Percentiles rank a stretch among this genome's conserved stretches.
These are phyloP conservation scores for Hydrochoerus hydrochaeris DNA, from an alignment of 2,113 vertebrate genomes.

Conservation along the genomic window DNA sequence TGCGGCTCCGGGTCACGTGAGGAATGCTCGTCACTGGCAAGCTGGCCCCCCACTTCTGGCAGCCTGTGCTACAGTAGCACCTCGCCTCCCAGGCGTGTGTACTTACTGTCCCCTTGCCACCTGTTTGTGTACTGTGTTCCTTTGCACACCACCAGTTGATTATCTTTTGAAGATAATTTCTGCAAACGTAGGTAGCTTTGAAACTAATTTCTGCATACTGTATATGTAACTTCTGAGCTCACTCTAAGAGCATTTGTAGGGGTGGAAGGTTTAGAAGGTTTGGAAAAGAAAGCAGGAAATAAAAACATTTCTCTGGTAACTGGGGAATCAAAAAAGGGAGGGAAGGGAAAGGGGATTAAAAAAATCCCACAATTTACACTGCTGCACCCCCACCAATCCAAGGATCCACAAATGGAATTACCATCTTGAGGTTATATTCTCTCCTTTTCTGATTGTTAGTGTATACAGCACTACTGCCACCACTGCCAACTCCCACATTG, in stretches of 20 bases:
- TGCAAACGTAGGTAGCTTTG: constrained; percentile 41
- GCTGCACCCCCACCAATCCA: constrained; percentile 53
- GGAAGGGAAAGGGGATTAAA: neutral
- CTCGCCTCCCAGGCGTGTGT: neutral
- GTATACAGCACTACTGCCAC: neutral
- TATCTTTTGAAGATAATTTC: too few species aligned
- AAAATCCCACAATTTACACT: too few species aligned
- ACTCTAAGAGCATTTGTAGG: neutral
- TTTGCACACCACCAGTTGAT: neutral
- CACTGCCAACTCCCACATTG: neutral
- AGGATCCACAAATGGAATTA: constrained; percentile 50
- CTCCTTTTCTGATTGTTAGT: constrained; percentile 44
- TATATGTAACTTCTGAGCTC: constrained; percentile 25
- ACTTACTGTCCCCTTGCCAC: too few species aligned
- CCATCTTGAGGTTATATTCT: neutral
- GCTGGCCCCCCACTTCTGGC: neutral
- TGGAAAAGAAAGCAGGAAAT: constrained; percentile 17
- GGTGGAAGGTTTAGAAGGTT: constrained; percentile 52
- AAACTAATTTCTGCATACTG: constrained; percentile 15
- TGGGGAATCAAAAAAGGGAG: neutral
- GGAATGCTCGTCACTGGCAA: constrained; percentile 26
- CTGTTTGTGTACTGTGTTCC: too few species aligned
- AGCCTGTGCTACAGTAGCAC: neutral
- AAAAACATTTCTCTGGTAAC: neutral
- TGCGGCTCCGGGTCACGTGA: constrained; percentile 73